Percentiles rank a stretch among this genome's conserved stretches.
Conservation (phyloP, 2,797 vertebrate genomes). For the Furcifer pardalis region DNA sequence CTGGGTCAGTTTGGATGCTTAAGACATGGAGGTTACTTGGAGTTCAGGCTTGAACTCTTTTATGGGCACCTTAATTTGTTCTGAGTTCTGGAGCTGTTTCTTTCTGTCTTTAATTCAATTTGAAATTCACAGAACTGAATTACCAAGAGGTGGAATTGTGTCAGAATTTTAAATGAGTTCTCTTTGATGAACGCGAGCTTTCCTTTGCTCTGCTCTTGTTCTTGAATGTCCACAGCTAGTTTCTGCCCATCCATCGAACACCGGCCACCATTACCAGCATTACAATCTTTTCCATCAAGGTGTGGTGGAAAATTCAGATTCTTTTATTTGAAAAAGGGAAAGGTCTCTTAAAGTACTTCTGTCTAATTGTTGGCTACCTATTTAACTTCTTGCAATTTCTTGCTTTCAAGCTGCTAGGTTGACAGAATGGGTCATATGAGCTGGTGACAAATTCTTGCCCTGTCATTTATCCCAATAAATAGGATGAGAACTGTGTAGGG, state of each 20-base stretch:
- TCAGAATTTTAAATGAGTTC: not conserved
- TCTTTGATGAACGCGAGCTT: not conserved
- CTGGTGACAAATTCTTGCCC: not conserved
- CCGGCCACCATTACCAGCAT: no score
- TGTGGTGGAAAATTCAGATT: not conserved
- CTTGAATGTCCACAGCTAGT: not conserved
- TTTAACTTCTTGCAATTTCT: no score
- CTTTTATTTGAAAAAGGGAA: not conserved
- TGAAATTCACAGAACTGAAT: slow-evolving; percentile 15
- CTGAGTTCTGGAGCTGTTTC: not conserved
- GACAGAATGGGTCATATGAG: not conserved
- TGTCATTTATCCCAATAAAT: not conserved
- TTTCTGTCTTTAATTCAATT: slow-evolving; percentile 13
- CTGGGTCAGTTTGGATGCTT: not conserved
- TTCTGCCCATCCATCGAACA: not conserved
- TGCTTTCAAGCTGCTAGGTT: no score
- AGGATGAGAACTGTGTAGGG: not conserved
- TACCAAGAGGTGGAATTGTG: not conserved
- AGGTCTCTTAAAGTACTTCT: not conserved
- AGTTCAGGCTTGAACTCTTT: slow-evolving; percentile 12
- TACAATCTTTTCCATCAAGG: not conserved
- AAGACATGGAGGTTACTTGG: not conserved
- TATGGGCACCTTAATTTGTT: not conserved
- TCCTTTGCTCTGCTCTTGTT: not conserved
- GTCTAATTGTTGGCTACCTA: no score